phyloP scores from a whole-genome alignment of 2,888 invertebrate genomes.

The Euzophera pinguis region DNA sequence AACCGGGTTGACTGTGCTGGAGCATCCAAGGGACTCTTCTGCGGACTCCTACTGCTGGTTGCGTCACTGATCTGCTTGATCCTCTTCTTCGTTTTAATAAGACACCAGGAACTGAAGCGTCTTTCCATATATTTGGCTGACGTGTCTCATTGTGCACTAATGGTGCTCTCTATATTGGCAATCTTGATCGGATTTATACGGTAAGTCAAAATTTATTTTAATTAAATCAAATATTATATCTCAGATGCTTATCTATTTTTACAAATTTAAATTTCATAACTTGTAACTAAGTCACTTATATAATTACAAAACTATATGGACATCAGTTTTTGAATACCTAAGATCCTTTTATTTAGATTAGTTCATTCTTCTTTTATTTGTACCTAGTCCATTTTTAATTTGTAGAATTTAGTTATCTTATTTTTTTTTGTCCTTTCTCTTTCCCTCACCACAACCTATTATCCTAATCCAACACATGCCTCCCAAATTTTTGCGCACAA shows the following conservation, averaged over 20 bases:
- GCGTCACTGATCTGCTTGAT: slow-evolving; percentile 95
- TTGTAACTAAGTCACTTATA: too few relatives aligned
- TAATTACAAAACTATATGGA: too few relatives aligned
- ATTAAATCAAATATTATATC: background rate
- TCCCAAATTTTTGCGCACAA: slow-evolving; percentile 29
- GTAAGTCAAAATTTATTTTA: slow-evolving; percentile 63
- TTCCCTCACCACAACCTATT: slow-evolving; percentile 18
- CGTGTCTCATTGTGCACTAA: slow-evolving; percentile 92
- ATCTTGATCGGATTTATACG: slow-evolving; percentile 95
- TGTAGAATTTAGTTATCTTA: slow-evolving; percentile 30
- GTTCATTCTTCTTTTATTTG: background rate
- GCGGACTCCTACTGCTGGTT: slow-evolving; percentile 92
- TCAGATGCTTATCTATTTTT: too few relatives aligned
- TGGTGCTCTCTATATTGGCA: slow-evolving; percentile 92
- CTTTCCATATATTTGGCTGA: slow-evolving; percentile 95
- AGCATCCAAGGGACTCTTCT: slow-evolving; percentile 95
- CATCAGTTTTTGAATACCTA: too few relatives aligned
- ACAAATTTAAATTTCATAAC: too few relatives aligned
- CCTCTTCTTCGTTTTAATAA: slow-evolving; percentile 96
- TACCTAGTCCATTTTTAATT: slow-evolving; percentile 18
- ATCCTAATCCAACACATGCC: slow-evolving; percentile 23
- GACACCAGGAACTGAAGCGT: slow-evolving; percentile 89
- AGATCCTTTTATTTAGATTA: too few relatives aligned
- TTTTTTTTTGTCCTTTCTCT: slow-evolving; percentile 32
- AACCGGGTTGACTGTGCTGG: slow-evolving; percentile 96